These are phyloP conservation scores for Egretta garzetta DNA, from an alignment of 2,113 vertebrate species.

Conservation along the genomic window DNA sequence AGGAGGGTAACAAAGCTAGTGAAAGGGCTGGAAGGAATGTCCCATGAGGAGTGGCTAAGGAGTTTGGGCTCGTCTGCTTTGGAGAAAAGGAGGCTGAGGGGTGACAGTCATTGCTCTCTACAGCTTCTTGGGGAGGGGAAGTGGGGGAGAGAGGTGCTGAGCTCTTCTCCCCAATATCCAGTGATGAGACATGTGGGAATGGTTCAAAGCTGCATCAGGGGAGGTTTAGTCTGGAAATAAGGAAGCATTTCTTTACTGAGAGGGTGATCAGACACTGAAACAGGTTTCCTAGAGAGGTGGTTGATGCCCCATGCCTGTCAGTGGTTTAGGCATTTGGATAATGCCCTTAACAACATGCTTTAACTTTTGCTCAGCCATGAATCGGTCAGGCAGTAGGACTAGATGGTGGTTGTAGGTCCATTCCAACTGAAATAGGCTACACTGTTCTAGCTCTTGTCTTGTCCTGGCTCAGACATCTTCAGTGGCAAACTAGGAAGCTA, in stretches of 20 bases:
- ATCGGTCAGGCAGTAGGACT: neutral
- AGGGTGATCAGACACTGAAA: neutral
- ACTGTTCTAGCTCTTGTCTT: neutral
- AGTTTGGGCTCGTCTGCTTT: neutral
- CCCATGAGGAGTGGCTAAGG: neutral
- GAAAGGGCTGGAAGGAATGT: neutral
- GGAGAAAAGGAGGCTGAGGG: neutral
- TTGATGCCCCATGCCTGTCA: neutral
- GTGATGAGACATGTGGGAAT: neutral
- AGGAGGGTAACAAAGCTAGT: neutral
- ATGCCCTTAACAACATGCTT: neutral
- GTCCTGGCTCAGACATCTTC: neutral
- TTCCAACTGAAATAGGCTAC: neutral
- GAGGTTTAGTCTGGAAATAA: neutral
- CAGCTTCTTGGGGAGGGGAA: neutral
- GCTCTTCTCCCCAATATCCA: neutral
- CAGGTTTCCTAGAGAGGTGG: neutral
- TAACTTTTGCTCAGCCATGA: neutral
- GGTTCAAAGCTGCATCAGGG: neutral
- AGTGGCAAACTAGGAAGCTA: neutral
- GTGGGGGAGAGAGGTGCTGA: neutral
- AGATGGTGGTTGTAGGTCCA: neutral
- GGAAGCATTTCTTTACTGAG: neutral
- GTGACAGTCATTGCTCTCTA: neutral
- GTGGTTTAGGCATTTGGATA: neutral